Evolutionary conservation across 2,113 vertebrate species (phyloP).

Genomic region (Callionymus lyra): DNA sequence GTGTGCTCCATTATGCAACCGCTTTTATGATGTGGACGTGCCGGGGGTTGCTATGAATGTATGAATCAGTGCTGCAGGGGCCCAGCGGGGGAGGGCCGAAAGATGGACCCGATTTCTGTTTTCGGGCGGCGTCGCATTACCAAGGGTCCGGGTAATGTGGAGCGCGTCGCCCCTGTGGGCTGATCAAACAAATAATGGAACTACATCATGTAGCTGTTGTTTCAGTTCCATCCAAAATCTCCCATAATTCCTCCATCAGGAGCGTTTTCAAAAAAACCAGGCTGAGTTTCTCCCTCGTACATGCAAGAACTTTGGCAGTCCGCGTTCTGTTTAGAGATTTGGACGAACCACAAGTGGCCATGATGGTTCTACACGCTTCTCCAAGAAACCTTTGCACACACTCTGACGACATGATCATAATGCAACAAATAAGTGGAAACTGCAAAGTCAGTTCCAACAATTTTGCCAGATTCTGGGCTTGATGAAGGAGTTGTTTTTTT

Average conservation of each 20-base stretch:
- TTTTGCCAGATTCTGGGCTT: too few species aligned
- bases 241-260: slow-evolving; percentile 1
- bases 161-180: slow-evolving; percentile 30
- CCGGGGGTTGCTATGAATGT: slow-evolving; percentile 23
- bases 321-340: too few species aligned
- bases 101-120: slow-evolving; percentile 36
- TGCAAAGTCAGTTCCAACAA: too few species aligned
- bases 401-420: too few species aligned
- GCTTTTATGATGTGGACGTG: slow-evolving; percentile 22
- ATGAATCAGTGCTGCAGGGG: slow-evolving; percentile 23
- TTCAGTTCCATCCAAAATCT: slow-evolving; percentile 20
- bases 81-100: slow-evolving; percentile 9
- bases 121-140: slow-evolving; percentile 43
- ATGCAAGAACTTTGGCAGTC: too few species aligned
- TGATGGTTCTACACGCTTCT: too few species aligned
- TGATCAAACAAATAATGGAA: slow-evolving; percentile 25
- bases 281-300: too few species aligned
- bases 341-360: too few species aligned
- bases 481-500: too few species aligned
- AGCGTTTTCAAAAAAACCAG: too few species aligned
- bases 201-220: slow-evolving; percentile 28
- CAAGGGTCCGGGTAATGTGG: slow-evolving; percentile 39
- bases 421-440: too few species aligned
- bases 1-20: slow-evolving; percentile 12
- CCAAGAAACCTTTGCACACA: too few species aligned